Percentiles rank a stretch among this genome's conserved stretches.
phyloP scores from a whole-genome alignment of 2,113 vertebrate species.

The Tautogolabrus adspersus region DNA sequence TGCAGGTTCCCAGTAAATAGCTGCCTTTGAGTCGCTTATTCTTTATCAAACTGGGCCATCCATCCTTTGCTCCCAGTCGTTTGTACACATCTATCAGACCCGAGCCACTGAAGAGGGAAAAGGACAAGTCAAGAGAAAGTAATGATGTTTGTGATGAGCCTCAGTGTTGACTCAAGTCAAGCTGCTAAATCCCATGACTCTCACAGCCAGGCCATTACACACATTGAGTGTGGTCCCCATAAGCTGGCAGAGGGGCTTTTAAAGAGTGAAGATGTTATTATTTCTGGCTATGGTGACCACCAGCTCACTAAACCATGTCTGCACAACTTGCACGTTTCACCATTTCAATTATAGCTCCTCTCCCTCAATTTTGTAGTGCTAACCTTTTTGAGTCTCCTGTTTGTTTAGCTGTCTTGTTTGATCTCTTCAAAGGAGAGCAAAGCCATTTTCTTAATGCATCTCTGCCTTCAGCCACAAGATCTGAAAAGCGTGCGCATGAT shows the following conservation, averaged over 20 bases:
- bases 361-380: not conserved
- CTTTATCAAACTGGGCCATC: slow-evolving; percentile 73
- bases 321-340: slow-evolving; percentile 11
- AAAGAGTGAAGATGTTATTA: slow-evolving; percentile 32
- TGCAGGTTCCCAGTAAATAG: slow-evolving; percentile 41
- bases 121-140: slow-evolving; percentile 70
- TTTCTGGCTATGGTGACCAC: slow-evolving; percentile 36
- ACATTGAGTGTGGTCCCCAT: slow-evolving; percentile 38
- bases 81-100: slow-evolving; percentile 66
- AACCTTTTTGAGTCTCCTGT: not conserved
- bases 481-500: not conserved
- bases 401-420: slow-evolving; percentile 1
- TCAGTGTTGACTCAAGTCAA: slow-evolving; percentile 75
- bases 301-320: slow-evolving; percentile 18
- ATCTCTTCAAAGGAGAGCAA: slow-evolving; percentile 2
- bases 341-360: slow-evolving; percentile 24
- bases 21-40: slow-evolving; percentile 43
- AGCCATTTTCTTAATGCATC: not conserved
- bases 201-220: slow-evolving; percentile 68
- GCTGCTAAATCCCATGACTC: slow-evolving; percentile 71
- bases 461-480: not conserved
- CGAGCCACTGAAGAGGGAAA: slow-evolving; percentile 55
- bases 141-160: slow-evolving; percentile 79
- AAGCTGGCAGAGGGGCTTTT: slow-evolving; percentile 51
- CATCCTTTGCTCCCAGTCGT: slow-evolving; percentile 47